These are phyloP conservation scores for Anolis carolinensis DNA, from an alignment of 2,113 vertebrate genomes.

Conservation along the genomic window DNA sequence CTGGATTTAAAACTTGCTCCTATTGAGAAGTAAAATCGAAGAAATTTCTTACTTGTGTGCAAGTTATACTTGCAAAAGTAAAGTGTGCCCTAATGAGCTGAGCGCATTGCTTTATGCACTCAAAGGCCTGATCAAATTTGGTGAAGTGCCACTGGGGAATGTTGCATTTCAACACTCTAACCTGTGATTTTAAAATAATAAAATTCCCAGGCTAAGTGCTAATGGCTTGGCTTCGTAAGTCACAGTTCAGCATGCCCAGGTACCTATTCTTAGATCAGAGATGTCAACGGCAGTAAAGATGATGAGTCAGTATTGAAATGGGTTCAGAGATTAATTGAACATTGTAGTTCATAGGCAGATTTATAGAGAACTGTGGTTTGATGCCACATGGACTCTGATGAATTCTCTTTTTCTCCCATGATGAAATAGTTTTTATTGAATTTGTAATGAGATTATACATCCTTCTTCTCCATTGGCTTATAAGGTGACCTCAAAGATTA, in stretches of 20 bases:
- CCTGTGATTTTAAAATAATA: constrained; percentile 12
- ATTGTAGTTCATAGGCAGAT: constrained; percentile 29
- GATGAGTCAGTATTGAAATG: constrained; percentile 29
- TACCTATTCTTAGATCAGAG: constrained; percentile 39
- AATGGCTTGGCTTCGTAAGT: neutral
- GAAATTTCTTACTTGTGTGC: neutral
- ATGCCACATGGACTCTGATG: neutral
- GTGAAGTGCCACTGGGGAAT: neutral
- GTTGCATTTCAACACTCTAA: constrained; percentile 14
- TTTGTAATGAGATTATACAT: neutral
- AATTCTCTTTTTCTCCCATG: neutral
- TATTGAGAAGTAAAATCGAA: neutral
- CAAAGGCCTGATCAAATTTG: neutral
- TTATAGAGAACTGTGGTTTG: constrained; percentile 7
- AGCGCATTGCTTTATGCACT: neutral
- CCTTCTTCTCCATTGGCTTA: neutral
- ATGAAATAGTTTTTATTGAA: neutral
- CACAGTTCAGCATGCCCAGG: neutral
- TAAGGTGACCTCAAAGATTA: constrained; percentile 8
- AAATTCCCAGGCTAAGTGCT: constrained; percentile 22
- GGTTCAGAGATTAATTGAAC: constrained; percentile 36
- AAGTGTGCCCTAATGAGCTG: neutral
- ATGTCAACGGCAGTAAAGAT: constrained; percentile 10
- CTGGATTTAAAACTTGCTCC: neutral
- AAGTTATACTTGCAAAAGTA: neutral